Base-by-base conservation (phyloP, 2,888 invertebrate genomes). In the Argynnis bischoffii region DNA sequence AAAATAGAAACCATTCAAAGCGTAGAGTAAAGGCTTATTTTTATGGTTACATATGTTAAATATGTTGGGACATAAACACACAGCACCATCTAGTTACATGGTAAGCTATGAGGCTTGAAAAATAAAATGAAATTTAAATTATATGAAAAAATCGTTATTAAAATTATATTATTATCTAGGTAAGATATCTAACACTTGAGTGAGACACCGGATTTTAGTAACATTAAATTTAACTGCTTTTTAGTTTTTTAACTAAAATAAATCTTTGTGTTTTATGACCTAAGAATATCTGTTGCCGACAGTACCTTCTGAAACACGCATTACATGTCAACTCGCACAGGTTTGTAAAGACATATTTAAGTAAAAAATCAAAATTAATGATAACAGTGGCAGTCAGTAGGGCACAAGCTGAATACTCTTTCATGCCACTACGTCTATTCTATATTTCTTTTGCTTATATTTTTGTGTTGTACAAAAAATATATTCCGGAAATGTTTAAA, bases 281-380 rank as follows among this genome's bases (percentile, higher is more conserved):
- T 11, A 41, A 8, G 11, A 41, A 41, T 41, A 11, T 69, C 21
- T 63, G 41, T 31, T 66, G 84, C 79, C 3, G 61, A 82, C 89
- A 56, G 72, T 90, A 89, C 86, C 8, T 41, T 41, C 35, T 72
- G 75, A 79, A 16, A 48, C 46, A 63, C 64, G 55, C 35, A 55
- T 53, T 64, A 82, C 79, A 78, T 86, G 88, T 89, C 87, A 88
- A 89, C 88, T 85, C 84, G 85, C 89, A 83, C 87, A 89, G 89
- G 87, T 90, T 88, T 90, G 88, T 90, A 91, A 91, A 91, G 91
- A 89, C 88, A 90, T 87, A 87, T 89, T 89, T 90, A 85, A 86
- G 85, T 86, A 86, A 92, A 91, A 92, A 92, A 90, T 89, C 88
- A 87, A 89, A 92, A 92, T 92, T 92, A 92, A 92, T 92, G 91